Evolutionary conservation across 2,888 invertebrate genomes (phyloP).

Genomic region (Oconnorella tubifera): DNA sequence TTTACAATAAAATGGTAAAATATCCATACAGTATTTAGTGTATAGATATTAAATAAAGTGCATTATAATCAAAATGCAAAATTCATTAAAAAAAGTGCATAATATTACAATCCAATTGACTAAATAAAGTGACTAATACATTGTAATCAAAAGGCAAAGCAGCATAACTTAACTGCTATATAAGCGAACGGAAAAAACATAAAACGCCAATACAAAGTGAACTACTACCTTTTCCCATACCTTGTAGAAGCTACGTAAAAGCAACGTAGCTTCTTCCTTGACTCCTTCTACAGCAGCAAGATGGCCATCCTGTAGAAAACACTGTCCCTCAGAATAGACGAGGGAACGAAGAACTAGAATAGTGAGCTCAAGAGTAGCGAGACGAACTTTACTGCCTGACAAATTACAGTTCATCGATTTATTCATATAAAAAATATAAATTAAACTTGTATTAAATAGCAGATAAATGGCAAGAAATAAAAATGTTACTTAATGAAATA

Average conservation of each 20-base stretch:
- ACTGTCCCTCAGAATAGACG: slow-evolving; percentile 59
- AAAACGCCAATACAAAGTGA: no score
- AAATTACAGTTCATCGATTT: neutral
- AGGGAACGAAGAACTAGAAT: slow-evolving; percentile 74
- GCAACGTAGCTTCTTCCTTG: slow-evolving; percentile 75
- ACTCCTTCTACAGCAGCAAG: slow-evolving; percentile 69
- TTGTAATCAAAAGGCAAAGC: no score
- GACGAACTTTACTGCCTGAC: slow-evolving; percentile 75
- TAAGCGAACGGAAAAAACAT: no score
- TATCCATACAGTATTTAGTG: no score
- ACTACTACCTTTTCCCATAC: slow-evolving; percentile 51
- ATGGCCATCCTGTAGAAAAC: slow-evolving; percentile 67
- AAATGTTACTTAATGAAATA: neutral
- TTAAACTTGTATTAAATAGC: neutral
- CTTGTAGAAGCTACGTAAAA: slow-evolving; percentile 87
- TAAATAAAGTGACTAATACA: no score
- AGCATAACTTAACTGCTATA: no score
- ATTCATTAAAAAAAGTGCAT: no score
- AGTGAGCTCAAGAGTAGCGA: slow-evolving; percentile 86
- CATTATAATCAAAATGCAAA: no score
- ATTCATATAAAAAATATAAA: slow-evolving; percentile 1
- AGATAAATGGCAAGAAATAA: neutral
- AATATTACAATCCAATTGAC: no score
- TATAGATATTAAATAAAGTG: no score
- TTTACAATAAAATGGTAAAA: no score